Base-by-base conservation (phyloP, 2,888 invertebrate species). In the Brachypalpus laphriformis region DNA sequence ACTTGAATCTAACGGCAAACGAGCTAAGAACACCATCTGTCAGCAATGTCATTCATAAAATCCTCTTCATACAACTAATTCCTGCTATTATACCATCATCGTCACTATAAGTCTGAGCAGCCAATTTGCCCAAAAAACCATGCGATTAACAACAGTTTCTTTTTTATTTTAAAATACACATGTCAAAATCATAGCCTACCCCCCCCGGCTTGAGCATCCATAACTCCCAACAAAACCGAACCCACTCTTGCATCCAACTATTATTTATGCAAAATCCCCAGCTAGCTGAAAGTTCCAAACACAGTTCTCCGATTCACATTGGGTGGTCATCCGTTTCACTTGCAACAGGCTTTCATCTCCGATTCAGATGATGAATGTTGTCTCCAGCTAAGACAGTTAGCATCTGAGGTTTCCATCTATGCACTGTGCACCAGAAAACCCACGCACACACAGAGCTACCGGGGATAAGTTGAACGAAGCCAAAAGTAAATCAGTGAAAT, bases 241-340 rank as follows among this genome's bases (percentile, higher is more conserved):
- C 45, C 75, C 61, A 51, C 61, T 56, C 20, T 45, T 28, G 68
- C 37, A 37, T 49, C 49, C 37, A 63, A 61, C 57, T 40, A 51
- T 51, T 34, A 75, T 65, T 77, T 76, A 77, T 76, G 77, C 77
- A 71, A 71, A 76, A 51, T 61, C 54, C 37, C 71, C 71, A 45
- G 45, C 45, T 74, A 63, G n/a, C 47, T 31, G 66, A 61, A 68
- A 81, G 75, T 81, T 70, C 47, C 34, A 61, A 49, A 68, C 49
- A 63, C 37, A 78, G 28, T 61, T 31, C 31, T 63, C 42, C 14
- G 28, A 18, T 51, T 71, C 78, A 34, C 82, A 61, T 82, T 82
- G 82, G 82, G 82, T 82, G 82, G 82, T 37, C 82, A 61, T 78
- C 78, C 78, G 82, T 82, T 82, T 76, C 76, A 76, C 82, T 78